phyloP scores from a whole-genome alignment of 1,140 invertebrate species.

The Dendroctonus valens region DNA sequence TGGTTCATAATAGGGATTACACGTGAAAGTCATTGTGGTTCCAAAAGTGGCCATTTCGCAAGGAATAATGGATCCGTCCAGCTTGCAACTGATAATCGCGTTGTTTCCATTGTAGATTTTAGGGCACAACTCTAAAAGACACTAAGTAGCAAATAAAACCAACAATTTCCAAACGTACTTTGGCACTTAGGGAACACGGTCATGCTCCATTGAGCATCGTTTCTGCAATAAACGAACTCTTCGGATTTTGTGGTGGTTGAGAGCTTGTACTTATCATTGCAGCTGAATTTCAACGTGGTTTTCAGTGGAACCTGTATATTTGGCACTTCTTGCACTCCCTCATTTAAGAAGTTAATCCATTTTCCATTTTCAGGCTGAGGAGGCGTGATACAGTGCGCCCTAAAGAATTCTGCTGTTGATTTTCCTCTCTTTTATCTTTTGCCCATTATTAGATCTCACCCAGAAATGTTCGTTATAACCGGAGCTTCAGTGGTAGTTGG shows the following conservation, averaged over 20 bases:
- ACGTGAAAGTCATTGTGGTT: conserved; percentile 32
- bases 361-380: conserved; percentile 32
- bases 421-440: not conserved
- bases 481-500: conserved; percentile 9
- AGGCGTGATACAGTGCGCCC: conserved; percentile 21
- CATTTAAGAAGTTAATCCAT: conserved; percentile 24
- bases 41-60: conserved; percentile 34
- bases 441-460: not conserved
- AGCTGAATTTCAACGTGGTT: conserved; percentile 16
- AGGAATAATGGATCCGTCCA: conserved; percentile 16
- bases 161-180: conserved; percentile 27
- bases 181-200: conserved; percentile 16
- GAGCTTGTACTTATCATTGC: conserved; percentile 27
- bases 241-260: conserved; percentile 5
- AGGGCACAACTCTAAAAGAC: conserved; percentile 27
- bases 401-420: not conserved
- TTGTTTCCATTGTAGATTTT: conserved; percentile 10
- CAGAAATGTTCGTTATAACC: not conserved
- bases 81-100: conserved; percentile 25
- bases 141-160: not conserved
- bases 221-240: conserved; percentile 11
- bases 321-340: not conserved
- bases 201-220: conserved; percentile 25
- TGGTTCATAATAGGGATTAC: conserved; percentile 36
- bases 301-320: conserved; percentile 1